Base-by-base conservation (phyloP, 1,140 invertebrate species). In the Oscheius sp. region DNA sequence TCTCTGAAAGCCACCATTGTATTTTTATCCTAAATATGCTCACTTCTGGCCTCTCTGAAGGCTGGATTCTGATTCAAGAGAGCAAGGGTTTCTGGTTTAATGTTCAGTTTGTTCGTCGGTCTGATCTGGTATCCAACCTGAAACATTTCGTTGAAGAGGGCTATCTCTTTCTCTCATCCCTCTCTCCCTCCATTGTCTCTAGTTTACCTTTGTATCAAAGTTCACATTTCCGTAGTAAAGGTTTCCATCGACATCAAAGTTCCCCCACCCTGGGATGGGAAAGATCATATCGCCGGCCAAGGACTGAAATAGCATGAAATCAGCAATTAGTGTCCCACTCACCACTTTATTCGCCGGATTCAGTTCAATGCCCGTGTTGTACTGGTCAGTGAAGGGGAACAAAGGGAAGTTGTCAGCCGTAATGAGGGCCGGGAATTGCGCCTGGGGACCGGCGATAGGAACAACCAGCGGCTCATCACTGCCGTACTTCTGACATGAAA, bases 341-440 rank as follows among this genome's bases (percentile, higher is more conserved):
- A 78, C 77, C 15, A 77, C 52, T 74, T 78, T 78, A 49, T 78
- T 78, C 13, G 77, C 77, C 15, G 77, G 77, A 74, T 78, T 78
- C 3, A 76, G 52, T 52, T 78, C 77, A 2, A 78, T 42, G 4
- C 77, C 77, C 13, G 74, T 77, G 49, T 78, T 78, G 32, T 77
- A 77, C 45, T 77, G 75, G 58, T 78, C 77, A 31, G 77, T 78
- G 32, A 78, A 78, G 4, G 77, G 77, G 42, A 78, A 78, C 4
- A 78, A 32, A 26, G 77, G 77, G 52, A 78, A 78, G 52, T 78
- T 78, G 32, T 78, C 74, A 26, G 77, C 69, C 20, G 77, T 78
- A 20, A 78, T 73, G 1, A 77, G 66, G 52, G 72, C 59, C 2
- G 77, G 77, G 67, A 78, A 78, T 42, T 64, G 55, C 26, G 74